Evolutionary conservation across 2,113 vertebrate species (phyloP), one percentile per base, ranked within the genome.

Genomic region (Aphelocoma coerulescens): DNA sequence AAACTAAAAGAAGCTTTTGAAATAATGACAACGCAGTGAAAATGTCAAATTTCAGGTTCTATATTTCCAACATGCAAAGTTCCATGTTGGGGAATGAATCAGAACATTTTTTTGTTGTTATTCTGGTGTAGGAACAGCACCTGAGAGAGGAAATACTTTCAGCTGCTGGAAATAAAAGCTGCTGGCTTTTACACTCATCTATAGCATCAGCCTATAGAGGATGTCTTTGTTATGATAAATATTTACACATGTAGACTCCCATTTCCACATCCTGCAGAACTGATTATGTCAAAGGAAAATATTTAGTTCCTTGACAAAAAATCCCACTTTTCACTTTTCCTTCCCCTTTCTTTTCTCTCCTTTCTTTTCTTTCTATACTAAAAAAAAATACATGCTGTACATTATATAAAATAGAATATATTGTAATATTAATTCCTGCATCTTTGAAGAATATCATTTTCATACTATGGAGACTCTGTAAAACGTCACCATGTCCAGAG

Each of bases 281-380:
- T 41, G 74, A 32, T n/a, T 32, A 24, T n/a, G 48, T 10, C 85
- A 66, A 43, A 61, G 11, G 44, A 72, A 87, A 96, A 61, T 26
- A 80, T 5, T 28, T 27, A 26, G 15, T 20, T 46, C 52, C 19
- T 10, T 26, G n/a, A 52, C 11, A 11, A 23, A 91, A 72, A 15
- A 13, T 6, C 35, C 1, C 2, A 0, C 2, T 49, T 72, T 44
- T 62, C 2, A 7, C 28, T 71, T 24, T n/a, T 37, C 7, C 23
- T 27, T 55, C 30, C 16, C 26, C 14, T 27, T 59, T 4, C 6
- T 27, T 78, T 62, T n/a, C 16, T 46, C 19, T 26, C 9, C 3
- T 39, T 57, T 55, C 17, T 27, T 43, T n/a, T 21, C 17, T 13
- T 22, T 41, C 3, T 4, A 9, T 58, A 39, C 58, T 10, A 48